Conservation (phyloP, 2,888 invertebrate species). For the Ecdyonurus torrentis region DNA sequence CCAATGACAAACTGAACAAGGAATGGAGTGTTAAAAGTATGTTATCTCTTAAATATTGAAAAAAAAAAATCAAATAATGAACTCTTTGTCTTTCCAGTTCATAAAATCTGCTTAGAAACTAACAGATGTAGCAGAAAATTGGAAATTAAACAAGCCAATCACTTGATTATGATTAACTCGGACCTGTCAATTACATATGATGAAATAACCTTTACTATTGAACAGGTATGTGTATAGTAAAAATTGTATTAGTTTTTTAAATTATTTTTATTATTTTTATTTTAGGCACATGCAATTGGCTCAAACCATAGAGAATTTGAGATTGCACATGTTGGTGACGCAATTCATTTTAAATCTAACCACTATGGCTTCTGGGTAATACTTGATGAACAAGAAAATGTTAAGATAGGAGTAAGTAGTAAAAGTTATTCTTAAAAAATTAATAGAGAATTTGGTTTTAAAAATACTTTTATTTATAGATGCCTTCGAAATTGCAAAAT, state of each 20-base stretch:
- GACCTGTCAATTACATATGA: constrained; percentile 50
- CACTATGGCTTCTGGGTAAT: constrained; percentile 56
- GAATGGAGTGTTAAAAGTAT: constrained; percentile 47
- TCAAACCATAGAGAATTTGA: constrained; percentile 44
- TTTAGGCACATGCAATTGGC: constrained; percentile 40
- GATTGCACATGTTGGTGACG: constrained; percentile 49
- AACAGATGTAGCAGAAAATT: constrained; percentile 42
- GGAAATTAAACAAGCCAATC: constrained; percentile 40
- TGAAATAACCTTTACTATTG: constrained; percentile 26
- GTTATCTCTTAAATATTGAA: no score
- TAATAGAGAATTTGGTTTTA: neutral
- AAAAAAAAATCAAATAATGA: neutral
- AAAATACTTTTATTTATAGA: constrained; percentile 21
- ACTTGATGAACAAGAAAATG: constrained; percentile 45
- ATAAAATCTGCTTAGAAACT: constrained; percentile 40
- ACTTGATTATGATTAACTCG: constrained; percentile 39
- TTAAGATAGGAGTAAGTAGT: constrained; percentile 48
- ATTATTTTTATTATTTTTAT: constrained; percentile 5
- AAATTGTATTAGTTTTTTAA: neutral
- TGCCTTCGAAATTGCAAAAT: constrained; percentile 37
- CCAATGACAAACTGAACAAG: constrained; percentile 44
- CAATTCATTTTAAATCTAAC: constrained; percentile 47
- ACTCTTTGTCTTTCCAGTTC: constrained; percentile 30
- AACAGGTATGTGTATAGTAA: constrained; percentile 18
- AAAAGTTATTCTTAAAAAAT: neutral